Evolutionary conservation across 2,113 vertebrate species (phyloP).

Genomic region (Clarias batrachus): DNA sequence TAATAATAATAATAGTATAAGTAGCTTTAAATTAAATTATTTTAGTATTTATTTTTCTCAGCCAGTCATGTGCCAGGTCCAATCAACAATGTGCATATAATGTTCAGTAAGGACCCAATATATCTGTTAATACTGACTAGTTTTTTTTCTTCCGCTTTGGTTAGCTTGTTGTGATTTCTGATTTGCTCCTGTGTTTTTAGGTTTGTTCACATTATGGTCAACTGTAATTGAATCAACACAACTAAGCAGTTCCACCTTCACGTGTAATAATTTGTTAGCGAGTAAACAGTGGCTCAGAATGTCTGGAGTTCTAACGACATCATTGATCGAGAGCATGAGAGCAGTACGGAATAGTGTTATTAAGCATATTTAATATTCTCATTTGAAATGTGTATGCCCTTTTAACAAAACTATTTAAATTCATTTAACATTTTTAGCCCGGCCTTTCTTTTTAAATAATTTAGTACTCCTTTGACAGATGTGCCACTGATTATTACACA

Average conservation of each 20-base stretch:
- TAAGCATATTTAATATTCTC: neutral
- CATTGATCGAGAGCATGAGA: neutral
- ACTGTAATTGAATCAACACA: neutral
- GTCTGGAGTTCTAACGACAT: neutral
- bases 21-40: neutral
- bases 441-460: neutral
- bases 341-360: neutral
- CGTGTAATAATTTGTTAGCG: conserved; percentile 1
- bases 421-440: neutral
- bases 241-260: conserved; percentile 11
- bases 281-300: conserved; percentile 7
- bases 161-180: neutral
- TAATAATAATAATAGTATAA: too few relatives aligned
- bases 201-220: neutral
- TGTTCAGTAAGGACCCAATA: neutral
- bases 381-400: too few relatives aligned
- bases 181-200: neutral
- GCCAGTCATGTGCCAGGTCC: too few relatives aligned
- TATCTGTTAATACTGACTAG: neutral
- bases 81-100: neutral
- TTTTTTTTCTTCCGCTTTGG: neutral
- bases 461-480: neutral
- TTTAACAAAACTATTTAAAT: neutral
- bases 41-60: neutral
- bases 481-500: conserved; percentile 24